Percentiles rank a stretch among this genome's conserved stretches.
Evolutionary conservation across 2,797 vertebrate genomes (phyloP).

Genomic region (Masticophis lateralis): DNA sequence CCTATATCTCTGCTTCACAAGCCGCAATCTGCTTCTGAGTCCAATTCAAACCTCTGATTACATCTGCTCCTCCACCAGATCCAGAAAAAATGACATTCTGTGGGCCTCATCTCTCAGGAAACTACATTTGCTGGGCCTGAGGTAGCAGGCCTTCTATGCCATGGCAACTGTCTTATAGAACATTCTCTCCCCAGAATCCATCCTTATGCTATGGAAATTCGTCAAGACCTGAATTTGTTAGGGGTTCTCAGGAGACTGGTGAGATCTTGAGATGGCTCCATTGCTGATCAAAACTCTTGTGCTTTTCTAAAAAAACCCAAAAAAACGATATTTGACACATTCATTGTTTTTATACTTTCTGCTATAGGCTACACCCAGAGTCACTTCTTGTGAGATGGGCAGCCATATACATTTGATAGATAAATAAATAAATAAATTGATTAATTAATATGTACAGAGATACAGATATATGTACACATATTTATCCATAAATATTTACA

Average conservation of each 20-base stretch:
- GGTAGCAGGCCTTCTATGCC: not conserved
- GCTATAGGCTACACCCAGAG: not conserved
- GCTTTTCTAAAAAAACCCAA: not conserved
- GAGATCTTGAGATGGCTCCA: not conserved
- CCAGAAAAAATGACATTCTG: not conserved
- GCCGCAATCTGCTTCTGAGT: not conserved
- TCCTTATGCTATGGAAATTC: not conserved
- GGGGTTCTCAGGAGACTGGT: not conserved
- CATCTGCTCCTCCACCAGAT: not conserved
- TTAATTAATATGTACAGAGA: not conserved
- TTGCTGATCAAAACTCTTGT: not conserved
- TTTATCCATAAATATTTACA: not conserved
- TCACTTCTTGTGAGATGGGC: not conserved
- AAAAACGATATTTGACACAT: not conserved
- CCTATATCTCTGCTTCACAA: not conserved
- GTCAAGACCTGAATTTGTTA: not conserved
- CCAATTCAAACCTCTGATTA: not conserved
- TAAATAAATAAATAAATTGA: not conserved
- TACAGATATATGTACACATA: not conserved
- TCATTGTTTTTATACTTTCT: not conserved
- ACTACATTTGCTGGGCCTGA: not conserved
- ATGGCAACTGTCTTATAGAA: not conserved
- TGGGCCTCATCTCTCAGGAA: not conserved
- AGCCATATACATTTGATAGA: not conserved
- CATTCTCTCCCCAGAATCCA: not conserved